Evolutionary conservation across 2,888 invertebrate genomes (phyloP).

Genomic region (Bellardia bayeri): DNA sequence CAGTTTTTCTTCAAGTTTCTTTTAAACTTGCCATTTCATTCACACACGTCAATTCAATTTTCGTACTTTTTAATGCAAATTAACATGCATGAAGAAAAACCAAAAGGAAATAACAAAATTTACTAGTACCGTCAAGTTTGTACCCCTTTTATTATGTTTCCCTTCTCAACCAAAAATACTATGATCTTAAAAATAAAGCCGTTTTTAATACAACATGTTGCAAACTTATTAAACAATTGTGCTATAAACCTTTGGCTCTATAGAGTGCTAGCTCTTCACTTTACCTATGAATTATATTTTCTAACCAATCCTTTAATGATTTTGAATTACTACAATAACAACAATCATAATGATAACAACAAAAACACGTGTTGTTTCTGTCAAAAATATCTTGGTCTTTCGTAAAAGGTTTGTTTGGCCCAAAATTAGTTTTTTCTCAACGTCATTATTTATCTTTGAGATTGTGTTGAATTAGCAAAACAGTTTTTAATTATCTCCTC

Average conservation of each 20-base stretch:
- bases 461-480: not conserved
- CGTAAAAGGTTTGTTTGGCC: not conserved
- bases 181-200: too few relatives aligned
- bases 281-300: not conserved
- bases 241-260: not conserved
- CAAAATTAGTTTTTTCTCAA: not conserved
- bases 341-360: not conserved
- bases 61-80: too few relatives aligned
- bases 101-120: too few relatives aligned
- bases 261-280: not conserved
- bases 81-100: too few relatives aligned
- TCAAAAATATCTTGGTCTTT: not conserved
- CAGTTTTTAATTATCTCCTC: conserved; percentile 49
- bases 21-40: too few relatives aligned
- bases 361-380: not conserved
- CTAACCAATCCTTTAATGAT: not conserved
- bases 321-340: not conserved
- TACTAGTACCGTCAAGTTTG: too few relatives aligned
- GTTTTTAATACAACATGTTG: not conserved
- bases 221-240: not conserved
- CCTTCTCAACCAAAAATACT: too few relatives aligned
- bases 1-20: too few relatives aligned
- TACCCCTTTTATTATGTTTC: too few relatives aligned
- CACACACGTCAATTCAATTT: too few relatives aligned
- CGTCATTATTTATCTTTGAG: conserved; percentile 1